phyloP scores from a whole-genome alignment of 2,888 invertebrate genomes.

The Marasmarcha lunaedactyla region DNA sequence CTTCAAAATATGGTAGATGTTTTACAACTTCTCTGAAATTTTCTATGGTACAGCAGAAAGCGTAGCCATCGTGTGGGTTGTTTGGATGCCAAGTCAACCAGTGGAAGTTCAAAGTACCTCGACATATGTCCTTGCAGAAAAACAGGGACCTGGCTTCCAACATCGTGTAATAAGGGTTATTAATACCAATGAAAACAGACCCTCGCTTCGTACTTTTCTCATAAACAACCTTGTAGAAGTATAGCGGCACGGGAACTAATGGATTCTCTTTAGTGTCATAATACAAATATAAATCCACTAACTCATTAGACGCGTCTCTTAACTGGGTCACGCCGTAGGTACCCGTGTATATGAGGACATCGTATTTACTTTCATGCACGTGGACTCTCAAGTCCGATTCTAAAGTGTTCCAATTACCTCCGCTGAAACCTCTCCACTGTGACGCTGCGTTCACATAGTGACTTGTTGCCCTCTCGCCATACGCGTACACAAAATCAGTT shows the following conservation, averaged over 20 bases:
- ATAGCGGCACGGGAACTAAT: slow-evolving; percentile 52
- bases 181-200: slow-evolving; percentile 71
- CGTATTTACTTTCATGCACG: slow-evolving; percentile 32
- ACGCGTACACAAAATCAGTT: slow-evolving; percentile 72
- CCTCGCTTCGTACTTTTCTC: slow-evolving; percentile 56
- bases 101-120: slow-evolving; percentile 51
- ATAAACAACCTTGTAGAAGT: slow-evolving; percentile 67
- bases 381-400: slow-evolving; percentile 55
- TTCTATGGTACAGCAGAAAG: slow-evolving; percentile 71
- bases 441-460: slow-evolving; percentile 76
- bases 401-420: slow-evolving; percentile 70
- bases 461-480: slow-evolving; percentile 72
- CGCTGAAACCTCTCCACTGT: slow-evolving; percentile 76
- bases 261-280: slow-evolving; percentile 44
- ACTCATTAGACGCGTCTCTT: slow-evolving; percentile 36
- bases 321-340: slow-evolving; percentile 69
- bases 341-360: slow-evolving; percentile 71
- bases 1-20: slow-evolving; percentile 64
- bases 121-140: slow-evolving; percentile 62
- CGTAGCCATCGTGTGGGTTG: slow-evolving; percentile 57
- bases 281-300: slow-evolving; percentile 44
- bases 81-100: slow-evolving; percentile 72
- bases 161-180: slow-evolving; percentile 67
- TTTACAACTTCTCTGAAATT: slow-evolving; percentile 60
- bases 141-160: slow-evolving; percentile 33